Evolutionary conservation across 2,113 vertebrate genomes (phyloP).

Genomic region (Jacana jacana): DNA sequence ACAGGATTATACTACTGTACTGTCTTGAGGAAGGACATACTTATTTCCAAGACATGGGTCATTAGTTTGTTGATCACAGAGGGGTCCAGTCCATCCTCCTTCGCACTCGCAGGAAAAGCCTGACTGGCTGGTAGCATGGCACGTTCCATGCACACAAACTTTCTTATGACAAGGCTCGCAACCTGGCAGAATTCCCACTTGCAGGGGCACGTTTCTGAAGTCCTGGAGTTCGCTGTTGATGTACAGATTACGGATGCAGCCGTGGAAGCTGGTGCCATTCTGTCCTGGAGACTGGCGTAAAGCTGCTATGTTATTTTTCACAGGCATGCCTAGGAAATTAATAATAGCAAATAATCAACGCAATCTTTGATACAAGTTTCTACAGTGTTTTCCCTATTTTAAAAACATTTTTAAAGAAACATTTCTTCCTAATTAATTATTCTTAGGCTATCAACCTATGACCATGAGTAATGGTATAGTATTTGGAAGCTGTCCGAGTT

Average conservation of each 20-base stretch:
- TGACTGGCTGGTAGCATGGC: constrained; percentile 85
- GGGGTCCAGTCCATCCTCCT: constrained; percentile 88
- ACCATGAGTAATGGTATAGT: neutral
- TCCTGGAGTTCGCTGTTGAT: constrained; percentile 95
- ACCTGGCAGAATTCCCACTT: constrained; percentile 89
- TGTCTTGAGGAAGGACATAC: constrained; percentile 76
- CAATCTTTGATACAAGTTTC: neutral
- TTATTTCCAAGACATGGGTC: constrained; percentile 96
- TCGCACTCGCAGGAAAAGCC: constrained; percentile 93
- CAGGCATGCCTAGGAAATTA: constrained; percentile 85
- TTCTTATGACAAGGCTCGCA: constrained; percentile 93
- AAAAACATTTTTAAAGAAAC: neutral
- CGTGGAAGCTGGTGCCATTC: constrained; percentile 93
- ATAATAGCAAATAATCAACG: neutral
- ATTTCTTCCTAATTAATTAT: neutral
- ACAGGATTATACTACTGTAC: neutral
- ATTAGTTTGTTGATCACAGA: constrained; percentile 91
- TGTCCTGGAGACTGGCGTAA: constrained; percentile 86
- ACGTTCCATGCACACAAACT: constrained; percentile 88
- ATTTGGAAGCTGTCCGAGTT: neutral
- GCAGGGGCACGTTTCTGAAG: constrained; percentile 86
- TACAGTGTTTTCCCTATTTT: neutral
- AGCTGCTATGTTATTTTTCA: constrained; percentile 82
- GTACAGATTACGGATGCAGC: constrained; percentile 92
- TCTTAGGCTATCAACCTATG: neutral